These are phyloP conservation scores for Sebastes schlegelii DNA, from an alignment of 2,113 vertebrate species.

Conservation along the genomic window DNA sequence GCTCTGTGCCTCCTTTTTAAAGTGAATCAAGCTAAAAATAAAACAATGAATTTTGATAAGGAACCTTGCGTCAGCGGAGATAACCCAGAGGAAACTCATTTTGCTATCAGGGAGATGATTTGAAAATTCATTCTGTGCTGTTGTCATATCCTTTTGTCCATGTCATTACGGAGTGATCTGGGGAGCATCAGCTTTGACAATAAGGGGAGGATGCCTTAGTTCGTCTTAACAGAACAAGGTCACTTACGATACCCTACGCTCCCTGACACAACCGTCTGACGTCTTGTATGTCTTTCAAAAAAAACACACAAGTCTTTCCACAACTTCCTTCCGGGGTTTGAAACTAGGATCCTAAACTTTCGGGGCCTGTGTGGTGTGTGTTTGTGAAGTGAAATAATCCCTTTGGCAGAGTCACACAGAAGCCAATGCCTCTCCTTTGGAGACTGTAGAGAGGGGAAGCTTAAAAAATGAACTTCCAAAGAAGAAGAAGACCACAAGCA, in stretches of 20 bases:
- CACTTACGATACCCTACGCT: conserved; percentile 62
- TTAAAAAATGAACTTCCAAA: conserved; percentile 62
- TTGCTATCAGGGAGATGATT: conserved; percentile 75
- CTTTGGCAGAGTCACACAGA: conserved; percentile 65
- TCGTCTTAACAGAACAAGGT: conserved; percentile 68
- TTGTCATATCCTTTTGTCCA: conserved; percentile 78
- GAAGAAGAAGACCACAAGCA: conserved; percentile 54
- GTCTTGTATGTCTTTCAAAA: conserved; percentile 53
- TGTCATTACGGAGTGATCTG: conserved; percentile 74
- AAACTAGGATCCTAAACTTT: conserved; percentile 69
- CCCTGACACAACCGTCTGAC: conserved; percentile 55
- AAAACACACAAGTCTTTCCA: conserved; percentile 42
- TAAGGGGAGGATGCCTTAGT: conserved; percentile 52
- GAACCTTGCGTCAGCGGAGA: conserved; percentile 71
- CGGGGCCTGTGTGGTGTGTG: conserved; percentile 33
- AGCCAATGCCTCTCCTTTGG: conserved; percentile 59
- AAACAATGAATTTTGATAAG: conserved; percentile 77
- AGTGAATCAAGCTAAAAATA: conserved; percentile 74
- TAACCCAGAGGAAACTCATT: conserved; percentile 79
- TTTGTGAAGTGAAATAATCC: conserved; percentile 74
- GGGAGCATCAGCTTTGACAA: conserved; percentile 73
- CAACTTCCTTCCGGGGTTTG: conserved; percentile 58
- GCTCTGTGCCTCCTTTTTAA: conserved; percentile 62
- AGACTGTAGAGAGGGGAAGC: conserved; percentile 42
- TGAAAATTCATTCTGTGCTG: conserved; percentile 75